Base-by-base conservation (phyloP, 2,797 vertebrate genomes). In the Coregonus sp. region DNA sequence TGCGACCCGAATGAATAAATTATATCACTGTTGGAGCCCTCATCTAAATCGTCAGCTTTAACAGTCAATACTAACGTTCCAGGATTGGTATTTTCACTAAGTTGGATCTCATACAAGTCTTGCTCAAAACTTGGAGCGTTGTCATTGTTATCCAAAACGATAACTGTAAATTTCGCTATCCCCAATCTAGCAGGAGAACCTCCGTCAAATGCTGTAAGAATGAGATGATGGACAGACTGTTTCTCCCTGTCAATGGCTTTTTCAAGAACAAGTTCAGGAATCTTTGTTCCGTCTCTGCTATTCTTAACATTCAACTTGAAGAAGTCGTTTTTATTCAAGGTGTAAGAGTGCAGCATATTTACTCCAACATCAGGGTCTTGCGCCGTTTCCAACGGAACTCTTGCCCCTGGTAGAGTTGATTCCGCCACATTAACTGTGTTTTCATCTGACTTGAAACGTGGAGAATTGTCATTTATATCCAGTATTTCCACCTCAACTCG, bases 201-300 rank as follows among this genome's bases (percentile, higher is more conserved):
- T 56, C 92, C 93, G 40, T 95, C 94, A 63, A 92, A 52, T 0
- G 92, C 94, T 14, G 90, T 94, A 3, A 94, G 47, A 3, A 91
- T 52, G 1, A 94, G 71, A 0, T 87, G 73, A 67, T 94, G 91
- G 0, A 85, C 72, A 0, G 47, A 50, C 74, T 90, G 81, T 15
- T 87, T 91, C 40, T 95, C 94, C 63, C 92, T 79, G 12, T 95
- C 93, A 0, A 94, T 76, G 0, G 84, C 2, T 80, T 91, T 94
- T 0, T 94, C 91, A 7, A 94, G 9, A 0, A 95, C 75, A 0
- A 95, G 59, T 54, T 94, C 94, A 0, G 90, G 89, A 4, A 87
- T 75, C 1, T 86, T 82, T 40, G 69, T 66, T 0, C 87, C 77
- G 75, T 86, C 90, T 70, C 92, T 95, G 0, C 16, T 63, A 12